Percentiles rank a stretch among this genome's conserved stretches.
Conservation (phyloP, 64 coral and sea anemone species). For the Pocillopora verrucosa region DNA sequence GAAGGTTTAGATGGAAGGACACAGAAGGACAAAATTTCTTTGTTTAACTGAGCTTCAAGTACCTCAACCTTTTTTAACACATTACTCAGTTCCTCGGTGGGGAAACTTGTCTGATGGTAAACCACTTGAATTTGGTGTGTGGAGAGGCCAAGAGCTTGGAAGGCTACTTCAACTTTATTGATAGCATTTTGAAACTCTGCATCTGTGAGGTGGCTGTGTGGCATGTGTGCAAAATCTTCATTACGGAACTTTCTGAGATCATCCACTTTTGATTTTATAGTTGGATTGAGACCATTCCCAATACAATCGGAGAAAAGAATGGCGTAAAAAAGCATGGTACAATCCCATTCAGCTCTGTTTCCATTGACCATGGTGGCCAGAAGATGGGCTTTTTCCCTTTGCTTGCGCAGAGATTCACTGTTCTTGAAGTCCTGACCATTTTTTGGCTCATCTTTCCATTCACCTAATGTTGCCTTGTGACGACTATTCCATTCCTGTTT, state of each 20-base stretch:
- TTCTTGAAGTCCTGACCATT: conserved; percentile 51
- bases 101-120: not conserved
- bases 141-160: not conserved
- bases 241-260: conserved; percentile 10
- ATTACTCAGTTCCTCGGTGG: not conserved
- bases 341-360: conserved; percentile 17
- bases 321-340: conserved; percentile 5
- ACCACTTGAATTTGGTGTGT: not conserved
- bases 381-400: not conserved
- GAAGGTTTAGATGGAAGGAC: conserved; percentile 1
- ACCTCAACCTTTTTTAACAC: not conserved
- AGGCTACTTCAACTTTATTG: not conserved
- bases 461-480: not conserved
- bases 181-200: conserved; percentile 18
- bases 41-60: not conserved
- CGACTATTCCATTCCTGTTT: not conserved
- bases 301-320: not conserved
- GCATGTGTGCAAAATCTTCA: not conserved
- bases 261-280: not conserved
- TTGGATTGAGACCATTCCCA: not conserved
- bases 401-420: conserved; percentile 2
- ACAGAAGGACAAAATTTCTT: not conserved
- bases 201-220: not conserved
- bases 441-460: conserved; percentile 4
- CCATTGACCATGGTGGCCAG: not conserved